Percentiles rank a stretch among this genome's conserved stretches.
These are phyloP conservation scores for Lathamus discolor DNA, from an alignment of 2,113 vertebrate genomes.

Conservation along the genomic window DNA sequence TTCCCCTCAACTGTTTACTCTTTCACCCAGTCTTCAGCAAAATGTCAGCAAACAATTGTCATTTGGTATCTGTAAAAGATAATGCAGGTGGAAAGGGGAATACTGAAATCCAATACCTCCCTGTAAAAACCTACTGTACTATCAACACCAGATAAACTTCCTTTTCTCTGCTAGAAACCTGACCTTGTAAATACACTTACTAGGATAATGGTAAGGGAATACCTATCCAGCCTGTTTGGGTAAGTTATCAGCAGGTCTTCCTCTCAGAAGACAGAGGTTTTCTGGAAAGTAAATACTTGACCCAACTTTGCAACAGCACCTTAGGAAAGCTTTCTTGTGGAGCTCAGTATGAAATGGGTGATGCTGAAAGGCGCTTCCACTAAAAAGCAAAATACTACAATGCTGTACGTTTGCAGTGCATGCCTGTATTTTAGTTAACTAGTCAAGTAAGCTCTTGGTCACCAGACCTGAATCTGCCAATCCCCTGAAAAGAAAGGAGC, in stretches of 20 bases:
- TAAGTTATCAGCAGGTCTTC: conserved; percentile 14
- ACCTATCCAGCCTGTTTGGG: neutral
- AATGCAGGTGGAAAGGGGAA: conserved; percentile 34
- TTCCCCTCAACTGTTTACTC: neutral
- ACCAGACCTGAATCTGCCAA: neutral
- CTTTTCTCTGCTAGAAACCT: conserved; percentile 17
- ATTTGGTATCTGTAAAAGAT: conserved; percentile 43
- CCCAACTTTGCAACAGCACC: neutral
- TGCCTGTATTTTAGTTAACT: neutral
- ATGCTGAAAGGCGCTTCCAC: neutral
- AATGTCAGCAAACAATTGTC: conserved; percentile 41
- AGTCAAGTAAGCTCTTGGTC: neutral
- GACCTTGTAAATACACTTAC: neutral
- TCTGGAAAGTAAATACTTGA: neutral
- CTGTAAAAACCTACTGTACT: conserved; percentile 1
- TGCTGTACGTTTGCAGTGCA: neutral
- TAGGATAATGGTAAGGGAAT: neutral
- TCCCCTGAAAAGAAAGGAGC: neutral
- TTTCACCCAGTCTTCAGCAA: conserved; percentile 5
- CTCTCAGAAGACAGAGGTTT: neutral
- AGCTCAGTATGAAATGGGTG: neutral
- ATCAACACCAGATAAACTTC: conserved; percentile 23
- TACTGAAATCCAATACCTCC: conserved; percentile 11
- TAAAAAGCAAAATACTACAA: neutral
- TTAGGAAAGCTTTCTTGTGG: neutral